Base-by-base conservation (phyloP, 2,888 invertebrate species). In the Limnephilus rhombicus region DNA sequence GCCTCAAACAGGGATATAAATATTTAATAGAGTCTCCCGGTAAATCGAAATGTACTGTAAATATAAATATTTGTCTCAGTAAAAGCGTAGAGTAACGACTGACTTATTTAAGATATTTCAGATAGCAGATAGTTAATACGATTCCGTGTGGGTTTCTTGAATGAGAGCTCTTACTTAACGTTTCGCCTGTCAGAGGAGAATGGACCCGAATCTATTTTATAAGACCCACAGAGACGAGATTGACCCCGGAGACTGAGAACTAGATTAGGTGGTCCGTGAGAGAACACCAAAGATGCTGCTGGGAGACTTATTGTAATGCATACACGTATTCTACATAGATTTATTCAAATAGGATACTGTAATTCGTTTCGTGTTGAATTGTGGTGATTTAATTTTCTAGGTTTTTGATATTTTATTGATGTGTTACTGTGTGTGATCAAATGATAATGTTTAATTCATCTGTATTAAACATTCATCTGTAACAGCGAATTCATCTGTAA, bases 171-270 rank as follows among this genome's bases (percentile, higher is more conserved):
- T 68, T 68, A 68, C 68, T 68, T 68, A 68, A 68, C 24, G 68
- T 24, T 68, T 68, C n/a, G 68, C 68, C 68, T 68, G 68, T 68
- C 68, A 68, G 68, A 68, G 9, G 24, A n/a, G 68, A 68, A 68
- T 68, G n/a, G 68, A 68, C 68, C 68, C 68, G 68, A 68, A 68
- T 68, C 68, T 68, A 68, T 68, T 68, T 68, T 68, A 68, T 68
- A 68, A 68, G 68, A 68, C 68, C 68, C n/a, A 68, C 68, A 24
- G 68, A 68, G 68, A 68, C 68, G 68, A 68, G 68, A 68, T 68
- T 68, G 68, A 68, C 68, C 68, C 68, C 68, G 68, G 9, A 68
- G 68, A 68, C 68, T 68, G 68, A 5, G n/a, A 68, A 68, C 68
- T 68, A 68, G 68, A 68, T 68, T 68, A 68, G 68, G 68, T 68